Evolutionary conservation across 2,797 vertebrate species (phyloP).

Genomic region (Gastrophryne carolinensis): DNA sequence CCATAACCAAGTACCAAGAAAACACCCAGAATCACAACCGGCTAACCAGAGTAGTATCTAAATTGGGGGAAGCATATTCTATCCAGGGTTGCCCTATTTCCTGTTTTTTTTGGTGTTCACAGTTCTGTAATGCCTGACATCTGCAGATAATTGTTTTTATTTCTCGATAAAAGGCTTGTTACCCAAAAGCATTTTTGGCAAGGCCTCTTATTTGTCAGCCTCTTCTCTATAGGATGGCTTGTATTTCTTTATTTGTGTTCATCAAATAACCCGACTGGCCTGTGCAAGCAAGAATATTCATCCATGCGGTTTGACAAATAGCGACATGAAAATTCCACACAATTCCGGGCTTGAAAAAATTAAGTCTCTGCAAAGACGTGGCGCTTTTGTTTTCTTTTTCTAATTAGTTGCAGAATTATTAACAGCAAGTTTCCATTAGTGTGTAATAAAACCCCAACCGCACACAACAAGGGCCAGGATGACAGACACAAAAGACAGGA

Average conservation of each 20-base stretch:
- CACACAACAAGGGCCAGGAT: background rate
- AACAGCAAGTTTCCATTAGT: slow-evolving; percentile 10
- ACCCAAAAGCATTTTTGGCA: too few species aligned
- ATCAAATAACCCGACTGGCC: background rate
- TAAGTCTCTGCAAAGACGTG: background rate
- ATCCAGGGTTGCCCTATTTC: too few species aligned
- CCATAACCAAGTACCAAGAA: too few species aligned
- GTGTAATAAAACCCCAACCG: background rate
- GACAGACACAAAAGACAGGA: background rate
- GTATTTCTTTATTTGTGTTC: background rate
- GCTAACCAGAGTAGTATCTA: too few species aligned
- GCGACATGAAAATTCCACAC: background rate
- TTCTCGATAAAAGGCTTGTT: too few species aligned
- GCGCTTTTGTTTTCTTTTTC: background rate
- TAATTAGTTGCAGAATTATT: slow-evolving; percentile 35
- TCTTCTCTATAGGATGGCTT: background rate
- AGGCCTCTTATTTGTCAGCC: background rate
- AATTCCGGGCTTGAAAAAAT: background rate
- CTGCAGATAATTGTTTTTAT: background rate
- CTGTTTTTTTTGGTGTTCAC: background rate
- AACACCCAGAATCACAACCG: too few species aligned
- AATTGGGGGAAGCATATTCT: too few species aligned
- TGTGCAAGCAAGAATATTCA: background rate
- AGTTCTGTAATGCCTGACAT: background rate
- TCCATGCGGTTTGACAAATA: background rate